Evolutionary conservation across 2,888 invertebrate genomes (phyloP).

Genomic region (Cephus pulcher): DNA sequence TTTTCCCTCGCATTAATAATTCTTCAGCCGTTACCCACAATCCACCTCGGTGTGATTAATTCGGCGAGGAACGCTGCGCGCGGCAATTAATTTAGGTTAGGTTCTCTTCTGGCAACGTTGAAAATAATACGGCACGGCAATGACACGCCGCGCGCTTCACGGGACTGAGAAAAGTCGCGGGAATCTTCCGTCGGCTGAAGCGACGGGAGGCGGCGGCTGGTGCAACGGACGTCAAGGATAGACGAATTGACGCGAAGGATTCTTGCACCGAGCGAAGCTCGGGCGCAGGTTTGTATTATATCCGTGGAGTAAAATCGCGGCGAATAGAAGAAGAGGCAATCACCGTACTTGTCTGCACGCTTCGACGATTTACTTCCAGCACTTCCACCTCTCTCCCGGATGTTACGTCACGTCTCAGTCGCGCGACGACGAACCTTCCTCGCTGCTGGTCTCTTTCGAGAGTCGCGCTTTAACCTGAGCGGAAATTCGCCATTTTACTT

Average conservation of each 20-base stretch:
- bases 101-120: neutral
- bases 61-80: neutral
- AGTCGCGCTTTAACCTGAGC: conserved; percentile 13
- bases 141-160: neutral
- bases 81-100: neutral
- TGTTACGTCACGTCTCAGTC: conserved; percentile 53
- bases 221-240: neutral
- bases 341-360: conserved; percentile 46
- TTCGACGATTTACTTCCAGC: conserved; percentile 45
- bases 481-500: conserved; percentile 2
- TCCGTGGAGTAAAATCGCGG: neutral
- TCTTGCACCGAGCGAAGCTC: neutral
- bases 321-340: conserved; percentile 34
- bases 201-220: neutral
- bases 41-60: neutral
- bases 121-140: neutral
- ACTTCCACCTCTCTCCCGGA: conserved; percentile 50
- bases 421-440: conserved; percentile 2
- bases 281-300: neutral
- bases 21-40: neutral
- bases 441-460: conserved; percentile 6
- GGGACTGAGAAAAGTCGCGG: neutral
- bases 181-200: neutral
- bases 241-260: neutral
- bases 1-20: neutral